phyloP scores from a whole-genome alignment of 1,140 invertebrate genomes.

The Planococcus citri region DNA sequence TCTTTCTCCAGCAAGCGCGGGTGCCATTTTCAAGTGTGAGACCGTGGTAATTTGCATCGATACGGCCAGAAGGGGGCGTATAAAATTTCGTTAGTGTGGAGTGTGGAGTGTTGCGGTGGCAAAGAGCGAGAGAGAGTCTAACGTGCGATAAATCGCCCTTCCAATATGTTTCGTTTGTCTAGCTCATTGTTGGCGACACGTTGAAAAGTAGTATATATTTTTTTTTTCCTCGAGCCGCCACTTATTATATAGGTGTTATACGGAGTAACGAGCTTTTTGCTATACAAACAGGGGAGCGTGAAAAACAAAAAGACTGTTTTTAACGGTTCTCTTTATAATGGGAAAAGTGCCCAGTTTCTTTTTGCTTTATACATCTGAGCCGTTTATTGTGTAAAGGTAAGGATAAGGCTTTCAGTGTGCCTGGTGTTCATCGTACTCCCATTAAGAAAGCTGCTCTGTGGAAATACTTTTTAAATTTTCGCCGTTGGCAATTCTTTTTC shows the following conservation, averaged over 20 bases:
- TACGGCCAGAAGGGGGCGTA: too few relatives aligned
- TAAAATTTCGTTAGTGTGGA: too few relatives aligned
- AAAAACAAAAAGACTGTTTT: conserved; percentile 8
- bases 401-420: background rate
- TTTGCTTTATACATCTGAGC: background rate
- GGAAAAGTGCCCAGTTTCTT: conserved; percentile 13
- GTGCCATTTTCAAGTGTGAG: too few relatives aligned
- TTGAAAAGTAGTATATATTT: background rate
- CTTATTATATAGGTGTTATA: conserved; percentile 8
- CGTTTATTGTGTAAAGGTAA: background rate
- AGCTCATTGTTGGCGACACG: conserved; percentile 16
- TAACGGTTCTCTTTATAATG: conserved; percentile 12
- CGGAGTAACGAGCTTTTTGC: conserved; percentile 14
- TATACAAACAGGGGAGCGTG: background rate
- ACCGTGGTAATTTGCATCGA: too few relatives aligned
- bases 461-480: background rate
- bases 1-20: too few relatives aligned
- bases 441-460: background rate
- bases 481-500: background rate
- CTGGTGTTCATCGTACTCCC: background rate
- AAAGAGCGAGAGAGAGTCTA: too few relatives aligned
- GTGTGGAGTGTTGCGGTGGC: too few relatives aligned
- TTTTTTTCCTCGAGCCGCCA: background rate
- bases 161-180: conserved; percentile 10
- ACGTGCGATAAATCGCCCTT: too few relatives aligned